These are phyloP conservation scores for Thalassoma bifasciatum DNA, from an alignment of 2,113 vertebrate genomes.

Conservation along the genomic window DNA sequence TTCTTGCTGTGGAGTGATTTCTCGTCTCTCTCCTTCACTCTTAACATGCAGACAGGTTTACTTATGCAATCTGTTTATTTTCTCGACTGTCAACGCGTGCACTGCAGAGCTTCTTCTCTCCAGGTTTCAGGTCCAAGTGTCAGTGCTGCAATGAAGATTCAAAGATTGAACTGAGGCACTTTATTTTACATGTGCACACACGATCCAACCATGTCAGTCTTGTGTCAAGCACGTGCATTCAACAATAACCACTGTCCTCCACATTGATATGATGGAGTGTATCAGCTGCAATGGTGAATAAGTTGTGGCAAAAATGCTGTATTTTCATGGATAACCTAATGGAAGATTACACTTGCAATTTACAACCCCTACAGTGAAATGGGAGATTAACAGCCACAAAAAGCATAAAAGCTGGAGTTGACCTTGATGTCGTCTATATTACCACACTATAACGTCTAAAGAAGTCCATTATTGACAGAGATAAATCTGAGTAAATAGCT, in stretches of 20 bases:
- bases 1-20: not conserved
- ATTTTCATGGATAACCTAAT: slow-evolving; percentile 36
- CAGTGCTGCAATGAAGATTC: not conserved
- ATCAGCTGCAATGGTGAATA: not conserved
- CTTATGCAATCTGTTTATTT: not conserved
- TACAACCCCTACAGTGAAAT: slow-evolving; percentile 9
- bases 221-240: not conserved
- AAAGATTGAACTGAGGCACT: slow-evolving; percentile 9
- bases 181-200: not conserved
- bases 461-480: slow-evolving; percentile 35
- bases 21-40: not conserved
- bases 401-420: slow-evolving; percentile 34
- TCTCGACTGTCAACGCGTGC: not conserved
- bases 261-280: not conserved
- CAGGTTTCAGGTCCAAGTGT: not conserved
- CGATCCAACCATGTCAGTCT: slow-evolving; percentile 2
- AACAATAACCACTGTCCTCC: not conserved
- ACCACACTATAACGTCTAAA: slow-evolving; percentile 10
- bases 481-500: not conserved
- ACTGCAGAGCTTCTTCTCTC: not conserved
- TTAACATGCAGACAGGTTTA: not conserved
- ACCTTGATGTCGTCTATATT: slow-evolving; percentile 22
- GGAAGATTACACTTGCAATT: slow-evolving; percentile 13
- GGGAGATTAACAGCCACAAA: slow-evolving; percentile 36
- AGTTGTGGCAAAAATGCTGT: not conserved